Conservation (phyloP, 2,113 vertebrate species). For the Channa maculata region DNA sequence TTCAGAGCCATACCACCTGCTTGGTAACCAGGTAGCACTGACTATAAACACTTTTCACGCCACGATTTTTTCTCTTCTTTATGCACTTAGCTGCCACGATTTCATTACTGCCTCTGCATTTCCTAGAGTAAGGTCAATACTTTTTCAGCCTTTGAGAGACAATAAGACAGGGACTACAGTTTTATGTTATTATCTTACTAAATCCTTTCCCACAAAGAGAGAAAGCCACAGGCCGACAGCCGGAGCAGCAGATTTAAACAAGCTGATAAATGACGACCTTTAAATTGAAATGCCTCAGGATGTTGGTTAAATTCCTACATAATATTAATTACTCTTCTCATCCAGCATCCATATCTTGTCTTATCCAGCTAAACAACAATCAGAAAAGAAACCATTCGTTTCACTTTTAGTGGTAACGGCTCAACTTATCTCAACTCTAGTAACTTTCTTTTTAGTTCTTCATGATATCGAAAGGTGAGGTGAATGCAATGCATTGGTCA, state of each 20-base stretch:
- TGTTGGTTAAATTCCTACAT: constrained; percentile 4
- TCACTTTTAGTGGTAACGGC: too few relatives aligned
- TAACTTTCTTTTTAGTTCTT: too few relatives aligned
- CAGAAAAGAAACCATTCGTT: background rate
- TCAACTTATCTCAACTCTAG: too few relatives aligned
- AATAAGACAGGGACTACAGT: constrained; percentile 4
- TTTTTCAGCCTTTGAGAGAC: constrained; percentile 1
- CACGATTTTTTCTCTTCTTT: background rate
- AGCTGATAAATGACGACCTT: constrained; percentile 44
- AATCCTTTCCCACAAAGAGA: background rate
- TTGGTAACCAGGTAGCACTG: background rate
- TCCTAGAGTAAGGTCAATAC: background rate
- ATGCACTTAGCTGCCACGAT: constrained; percentile 4
- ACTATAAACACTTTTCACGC: background rate
- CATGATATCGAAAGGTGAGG: too few relatives aligned
- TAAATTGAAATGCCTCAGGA: constrained; percentile 9
- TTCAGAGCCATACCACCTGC: background rate
- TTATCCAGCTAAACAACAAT: background rate
- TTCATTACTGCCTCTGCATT: background rate
- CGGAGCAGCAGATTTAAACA: constrained; percentile 16
- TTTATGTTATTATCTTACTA: constrained; percentile 12
- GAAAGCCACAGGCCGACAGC: constrained; percentile 1
- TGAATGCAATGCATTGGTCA: too few relatives aligned
- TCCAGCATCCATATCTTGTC: background rate
- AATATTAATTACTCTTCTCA: background rate